Base-by-base conservation (phyloP, 2,113 vertebrate species). In the Australoheros scitulus region DNA sequence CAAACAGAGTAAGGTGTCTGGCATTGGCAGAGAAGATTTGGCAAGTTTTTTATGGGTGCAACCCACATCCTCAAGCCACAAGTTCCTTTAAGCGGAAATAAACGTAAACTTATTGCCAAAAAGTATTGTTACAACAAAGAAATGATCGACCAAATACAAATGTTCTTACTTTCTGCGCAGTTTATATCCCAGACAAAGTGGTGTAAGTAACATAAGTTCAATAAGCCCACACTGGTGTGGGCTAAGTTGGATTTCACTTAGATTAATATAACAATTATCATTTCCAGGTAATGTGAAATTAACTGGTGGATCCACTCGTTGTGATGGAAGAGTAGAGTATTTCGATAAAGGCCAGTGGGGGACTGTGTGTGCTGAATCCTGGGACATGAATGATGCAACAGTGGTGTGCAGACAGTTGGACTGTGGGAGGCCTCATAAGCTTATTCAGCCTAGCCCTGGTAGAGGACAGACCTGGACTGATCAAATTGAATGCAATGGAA, bases 261-360 rank as follows among this genome's bases (percentile, higher is more conserved):
- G 15, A 41, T 57, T 77, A 1, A 80, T 68, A 9, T 38, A 38
- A 14, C 4, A 76, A 55, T 10, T 79, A 11, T 81, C 2, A 24
- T 75, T 85, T 76, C 3, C 80, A 94, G 94, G 93, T 13, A 93
- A 85, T 26, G 84, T 92, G n/a, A 93, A 47, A 81, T 76, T 95
- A 79, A 4, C 20, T 0, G 57, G 22, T 59, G 94, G 93, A 3
- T 7, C 15, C 18, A 85, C 47, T 77, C 80, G 18, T 5, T 94
- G 94, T 34, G 7, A 6, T 52, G 94, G 94, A 64, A 88, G 86
- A 86, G 94, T 94, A 72, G 93, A 94, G 70, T 81, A 77, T 57
- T 91, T 60, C 17, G 50, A 93, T 6, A 76, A 89, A 34, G 80
- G 80, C 83, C 83, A 82, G 41, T 95, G 94, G 94, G 81, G 90